These are phyloP conservation scores for Forbesichthys agassizii DNA, from an alignment of 2,113 vertebrate genomes.

Conservation along the genomic window DNA sequence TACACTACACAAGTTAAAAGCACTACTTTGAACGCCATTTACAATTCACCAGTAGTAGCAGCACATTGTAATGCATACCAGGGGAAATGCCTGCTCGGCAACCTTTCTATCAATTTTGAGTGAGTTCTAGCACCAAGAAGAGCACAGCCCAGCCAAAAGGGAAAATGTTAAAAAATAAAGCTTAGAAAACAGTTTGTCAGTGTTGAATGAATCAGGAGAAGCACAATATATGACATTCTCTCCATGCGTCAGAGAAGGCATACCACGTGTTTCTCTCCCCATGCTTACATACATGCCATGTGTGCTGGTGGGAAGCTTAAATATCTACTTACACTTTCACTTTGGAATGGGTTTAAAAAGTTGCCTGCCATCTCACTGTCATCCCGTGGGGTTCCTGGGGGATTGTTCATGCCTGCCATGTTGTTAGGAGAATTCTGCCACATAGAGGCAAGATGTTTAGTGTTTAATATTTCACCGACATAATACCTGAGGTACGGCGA, in stretches of 20 bases:
- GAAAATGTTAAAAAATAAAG: slow-evolving; percentile 49
- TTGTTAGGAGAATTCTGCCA: slow-evolving; percentile 87
- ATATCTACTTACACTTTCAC: slow-evolving; percentile 83
- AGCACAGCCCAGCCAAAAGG: slow-evolving; percentile 52
- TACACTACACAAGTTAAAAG: slow-evolving; percentile 49
- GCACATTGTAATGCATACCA: slow-evolving; percentile 19
- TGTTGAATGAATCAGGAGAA: slow-evolving; percentile 31
- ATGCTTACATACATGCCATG: slow-evolving; percentile 1
- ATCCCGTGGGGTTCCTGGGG: slow-evolving; percentile 86
- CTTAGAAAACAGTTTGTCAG: slow-evolving; percentile 45
- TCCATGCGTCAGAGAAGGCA: slow-evolving; percentile 50
- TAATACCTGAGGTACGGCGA: not conserved
- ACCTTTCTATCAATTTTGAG: not conserved
- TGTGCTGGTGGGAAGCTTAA: not conserved
- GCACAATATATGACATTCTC: slow-evolving; percentile 38
- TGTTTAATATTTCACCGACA: not conserved
- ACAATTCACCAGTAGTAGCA: slow-evolving; percentile 27
- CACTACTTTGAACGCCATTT: slow-evolving; percentile 40
- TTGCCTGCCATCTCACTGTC: slow-evolving; percentile 87
- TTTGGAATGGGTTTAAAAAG: slow-evolving; percentile 92
- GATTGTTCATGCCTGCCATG: slow-evolving; percentile 86
- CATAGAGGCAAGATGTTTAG: not conserved
- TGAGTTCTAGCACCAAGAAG: slow-evolving; percentile 54
- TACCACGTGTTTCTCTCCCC: slow-evolving; percentile 2
- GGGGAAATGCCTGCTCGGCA: not conserved